Base-by-base conservation (phyloP, 37 sponge, comb jelly and placozoan genomes). In the Chondrosia reniformis region DNA sequence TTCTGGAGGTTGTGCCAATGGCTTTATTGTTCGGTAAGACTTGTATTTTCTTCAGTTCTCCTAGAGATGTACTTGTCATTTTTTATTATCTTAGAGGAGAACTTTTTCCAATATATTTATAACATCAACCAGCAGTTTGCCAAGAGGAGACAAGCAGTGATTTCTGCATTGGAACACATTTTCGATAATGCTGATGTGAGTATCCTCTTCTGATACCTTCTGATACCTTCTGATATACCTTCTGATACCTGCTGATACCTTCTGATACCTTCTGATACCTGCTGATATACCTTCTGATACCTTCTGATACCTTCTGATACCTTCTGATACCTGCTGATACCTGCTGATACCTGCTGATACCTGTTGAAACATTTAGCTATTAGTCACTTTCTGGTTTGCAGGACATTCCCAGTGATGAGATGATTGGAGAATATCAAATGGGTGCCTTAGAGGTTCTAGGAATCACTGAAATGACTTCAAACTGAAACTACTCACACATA, bases 1-100 rank as follows among this genome's bases (percentile, higher is more conserved):
- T 85, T 0, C 45, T 89, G 46, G 90, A 89, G 75, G 76, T 89
- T 36, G 42, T 89, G 9, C 90, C 90, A 39, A 76, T 89, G 55
- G 78, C 81, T 39, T 61, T 77, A 8, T 79, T 89, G 12, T 74
- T 84, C 65, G 88, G 88, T 82, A 32, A 79, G 79, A n/a, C n/a
- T n/a, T n/a, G n/a, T n/a, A n/a, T n/a, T n/a, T n/a, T n/a, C n/a
- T n/a, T n/a, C n/a, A n/a, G n/a, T n/a, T n/a, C n/a, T n/a, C n/a
- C n/a, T n/a, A n/a, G n/a, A n/a, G n/a, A n/a, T n/a, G n/a, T n/a
- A n/a, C n/a, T n/a, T n/a, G n/a, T n/a, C n/a, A n/a, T n/a, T 66
- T 66, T 13, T 24, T 8, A 63, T 37, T 55, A 27, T 36, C 67
- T 3, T 63, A 87, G 90, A 89, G 73, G 90, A 89, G 63, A 77